Evolutionary conservation across 2,113 vertebrate genomes (phyloP).

Genomic region (Syrmaticus mikado): DNA sequence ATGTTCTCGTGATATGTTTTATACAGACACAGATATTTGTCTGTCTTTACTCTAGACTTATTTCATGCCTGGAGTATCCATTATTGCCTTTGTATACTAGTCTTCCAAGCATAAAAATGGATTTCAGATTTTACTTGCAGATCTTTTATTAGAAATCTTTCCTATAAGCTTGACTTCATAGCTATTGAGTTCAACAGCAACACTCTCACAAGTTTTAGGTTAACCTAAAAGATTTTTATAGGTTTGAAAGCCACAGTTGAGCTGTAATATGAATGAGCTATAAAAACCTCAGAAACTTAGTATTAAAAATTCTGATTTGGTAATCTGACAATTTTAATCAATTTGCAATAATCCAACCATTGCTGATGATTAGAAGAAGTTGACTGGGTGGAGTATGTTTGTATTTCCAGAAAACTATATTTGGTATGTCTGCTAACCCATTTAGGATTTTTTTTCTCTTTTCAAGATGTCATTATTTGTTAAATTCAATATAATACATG

Average conservation of each 20-base stretch:
- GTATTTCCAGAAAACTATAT: slow-evolving; percentile 16
- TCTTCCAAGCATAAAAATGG: not conserved
- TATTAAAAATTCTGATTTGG: not conserved
- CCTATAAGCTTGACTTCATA: not conserved
- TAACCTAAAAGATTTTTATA: not conserved
- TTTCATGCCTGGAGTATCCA: not conserved
- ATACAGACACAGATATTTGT: not conserved
- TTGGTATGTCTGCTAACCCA: not conserved
- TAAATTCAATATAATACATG: not conserved
- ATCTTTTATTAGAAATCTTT: not conserved
- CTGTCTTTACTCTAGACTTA: not conserved
- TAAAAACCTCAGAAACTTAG: not conserved
- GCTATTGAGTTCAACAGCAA: not conserved
- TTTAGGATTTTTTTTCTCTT: not conserved
- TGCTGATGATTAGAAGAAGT: not conserved
- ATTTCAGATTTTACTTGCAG: not conserved
- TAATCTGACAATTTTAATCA: not conserved
- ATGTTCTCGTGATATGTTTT: not conserved
- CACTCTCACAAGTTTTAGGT: not conserved
- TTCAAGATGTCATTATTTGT: not conserved
- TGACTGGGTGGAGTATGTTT: not conserved
- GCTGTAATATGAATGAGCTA: not conserved
- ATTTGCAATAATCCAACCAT: not conserved
- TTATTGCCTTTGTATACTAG: not conserved
- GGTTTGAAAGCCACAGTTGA: not conserved